Conservation (phyloP, 2,113 vertebrate genomes). For the human (Homo sapiens) region DNA sequence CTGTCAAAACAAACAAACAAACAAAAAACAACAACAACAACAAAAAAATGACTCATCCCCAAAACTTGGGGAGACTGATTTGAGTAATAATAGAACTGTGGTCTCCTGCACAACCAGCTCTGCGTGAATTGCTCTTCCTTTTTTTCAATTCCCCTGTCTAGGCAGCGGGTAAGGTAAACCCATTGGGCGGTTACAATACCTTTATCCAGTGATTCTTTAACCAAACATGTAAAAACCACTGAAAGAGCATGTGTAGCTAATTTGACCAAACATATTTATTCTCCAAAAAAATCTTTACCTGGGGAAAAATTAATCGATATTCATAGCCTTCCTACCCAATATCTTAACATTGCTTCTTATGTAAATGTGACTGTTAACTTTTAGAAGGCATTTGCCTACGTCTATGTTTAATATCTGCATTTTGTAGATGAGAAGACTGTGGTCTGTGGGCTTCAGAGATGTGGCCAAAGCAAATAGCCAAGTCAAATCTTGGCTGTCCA, state of each 20-base stretch:
- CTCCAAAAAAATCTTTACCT: background rate
- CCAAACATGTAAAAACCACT: background rate
- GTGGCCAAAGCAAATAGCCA: background rate
- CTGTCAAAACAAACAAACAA: too few species aligned
- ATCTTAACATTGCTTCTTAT: background rate
- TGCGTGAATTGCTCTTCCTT: too few species aligned
- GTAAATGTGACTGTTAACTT: background rate
- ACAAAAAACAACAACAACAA: too few species aligned
- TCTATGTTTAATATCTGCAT: background rate
- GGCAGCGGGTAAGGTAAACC: too few species aligned
- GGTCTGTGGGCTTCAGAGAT: background rate
- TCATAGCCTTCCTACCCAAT: background rate
- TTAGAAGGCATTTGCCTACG: background rate
- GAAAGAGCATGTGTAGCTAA: background rate
- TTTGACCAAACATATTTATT: background rate
- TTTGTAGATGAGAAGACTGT: background rate
- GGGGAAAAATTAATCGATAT: background rate
- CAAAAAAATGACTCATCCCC: too few species aligned
- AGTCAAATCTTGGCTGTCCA: background rate
- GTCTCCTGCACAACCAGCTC: too few species aligned
- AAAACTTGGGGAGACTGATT: too few species aligned
- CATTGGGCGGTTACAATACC: too few species aligned
- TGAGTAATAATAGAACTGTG: too few species aligned
- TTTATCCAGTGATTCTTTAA: background rate
- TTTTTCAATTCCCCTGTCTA: too few species aligned